Evolutionary conservation across 2,888 invertebrate genomes (phyloP).

Genomic region (Cephus pulcher): DNA sequence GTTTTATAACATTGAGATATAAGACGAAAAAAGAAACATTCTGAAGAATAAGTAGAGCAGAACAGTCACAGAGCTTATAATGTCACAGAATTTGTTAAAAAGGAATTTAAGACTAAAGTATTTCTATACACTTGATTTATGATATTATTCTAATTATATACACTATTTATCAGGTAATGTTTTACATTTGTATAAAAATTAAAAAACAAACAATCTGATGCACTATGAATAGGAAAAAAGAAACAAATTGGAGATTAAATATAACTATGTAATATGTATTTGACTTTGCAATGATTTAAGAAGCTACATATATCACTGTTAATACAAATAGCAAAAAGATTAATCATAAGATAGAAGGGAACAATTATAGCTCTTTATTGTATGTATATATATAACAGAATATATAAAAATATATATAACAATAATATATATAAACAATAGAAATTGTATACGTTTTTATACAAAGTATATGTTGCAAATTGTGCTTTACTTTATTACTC

Average conservation of each 20-base stretch:
- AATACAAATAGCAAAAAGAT: neutral
- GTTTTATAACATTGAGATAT: neutral
- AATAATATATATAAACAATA: neutral
- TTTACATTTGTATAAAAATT: too few relatives aligned
- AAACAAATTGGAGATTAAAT: neutral
- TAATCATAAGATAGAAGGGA: neutral
- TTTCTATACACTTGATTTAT: neutral
- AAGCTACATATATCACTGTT: neutral
- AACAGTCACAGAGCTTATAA: slow-evolving; percentile 7
- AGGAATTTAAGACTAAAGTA: neutral
- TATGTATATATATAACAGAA: too few relatives aligned
- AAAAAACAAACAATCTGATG: too few relatives aligned
- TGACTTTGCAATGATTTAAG: neutral
- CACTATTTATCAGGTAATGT: neutral
- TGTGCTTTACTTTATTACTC: neutral
- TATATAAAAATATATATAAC: neutral
- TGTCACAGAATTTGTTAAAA: neutral
- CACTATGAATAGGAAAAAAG: neutral
- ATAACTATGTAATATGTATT: neutral
- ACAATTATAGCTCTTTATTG: neutral
- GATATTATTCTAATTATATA: neutral
- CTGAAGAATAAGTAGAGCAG: neutral
- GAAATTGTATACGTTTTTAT: neutral
- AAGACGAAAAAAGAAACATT: neutral
- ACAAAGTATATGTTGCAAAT: neutral